Evolutionary conservation across 2,113 vertebrate genomes (phyloP), one percentile per base, ranked within the genome.

Genomic region (Panthera tigris): DNA sequence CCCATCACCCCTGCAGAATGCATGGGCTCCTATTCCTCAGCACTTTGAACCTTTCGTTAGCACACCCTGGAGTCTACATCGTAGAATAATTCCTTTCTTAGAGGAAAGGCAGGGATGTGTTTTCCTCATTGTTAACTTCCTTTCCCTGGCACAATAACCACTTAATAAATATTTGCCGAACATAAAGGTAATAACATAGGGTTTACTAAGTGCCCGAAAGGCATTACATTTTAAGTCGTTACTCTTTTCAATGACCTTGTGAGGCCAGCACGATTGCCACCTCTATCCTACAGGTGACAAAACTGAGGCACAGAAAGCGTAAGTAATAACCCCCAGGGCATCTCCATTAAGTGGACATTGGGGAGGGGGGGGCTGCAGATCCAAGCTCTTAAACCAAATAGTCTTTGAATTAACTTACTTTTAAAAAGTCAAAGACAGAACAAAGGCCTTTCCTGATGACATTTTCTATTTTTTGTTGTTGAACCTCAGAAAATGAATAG

Each of bases 401-500:
- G 23, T 71, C 19, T 57, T 69, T 57, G 74, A 25, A 14, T 68
- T n/a, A 36, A 31, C 65, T 93, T 65, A 5, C 68, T 39, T 93
- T 18, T 63, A 19, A 71, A 84, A 57, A 79, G 79, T 94, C 80
- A 80, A 97, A 93, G 73, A 36, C 0, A 2, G 63, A 25, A 73
- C 87, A 71, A 0, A 93, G 89, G n/a, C 93, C 82, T 97, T 92
- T 92, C 98, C 97, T 96, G 89, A 90, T 65, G 89, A 87, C 95
- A 95, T 97, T 94, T 97, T 97, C 88, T 95, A 93, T 73, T 76
- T 80, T 65, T 80, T 83, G 39, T 45, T 33, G 19, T 86, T 84
- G 93, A 97, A 95, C 97, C 92, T 83, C 85, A 93, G 88, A 96
- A 98, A 68, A 97, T 91, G 80, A 96, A 95, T 97, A 80, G 93